phyloP scores from a whole-genome alignment of 2,888 invertebrate genomes.

The Cataglyphis altisquamis region DNA sequence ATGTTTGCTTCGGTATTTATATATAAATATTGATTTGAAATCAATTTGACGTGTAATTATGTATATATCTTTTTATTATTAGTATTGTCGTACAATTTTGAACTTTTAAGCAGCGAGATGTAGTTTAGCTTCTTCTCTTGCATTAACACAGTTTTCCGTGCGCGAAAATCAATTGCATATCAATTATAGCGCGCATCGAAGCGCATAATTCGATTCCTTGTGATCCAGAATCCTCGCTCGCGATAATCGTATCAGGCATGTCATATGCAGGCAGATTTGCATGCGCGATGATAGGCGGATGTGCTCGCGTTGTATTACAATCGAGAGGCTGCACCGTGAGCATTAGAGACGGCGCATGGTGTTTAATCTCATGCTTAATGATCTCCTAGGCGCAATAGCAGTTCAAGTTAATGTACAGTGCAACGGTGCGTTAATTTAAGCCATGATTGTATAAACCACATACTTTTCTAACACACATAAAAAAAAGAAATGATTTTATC shows the following conservation, averaged over 20 bases:
- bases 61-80: background rate
- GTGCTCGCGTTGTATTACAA: slow-evolving; percentile 66
- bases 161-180: slow-evolving; percentile 41
- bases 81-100: background rate
- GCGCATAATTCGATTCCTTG: slow-evolving; percentile 47
- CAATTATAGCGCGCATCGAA: slow-evolving; percentile 53
- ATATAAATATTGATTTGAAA: background rate
- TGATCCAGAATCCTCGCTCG: slow-evolving; percentile 59
- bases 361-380: slow-evolving; percentile 65
- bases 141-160: slow-evolving; percentile 10
- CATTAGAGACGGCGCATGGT: slow-evolving; percentile 57
- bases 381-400: slow-evolving; percentile 59
- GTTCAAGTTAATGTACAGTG: slow-evolving; percentile 27
- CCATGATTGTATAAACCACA: slow-evolving; percentile 24
- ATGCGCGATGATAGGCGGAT: slow-evolving; percentile 62
- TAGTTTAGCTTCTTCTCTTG: slow-evolving; percentile 20
- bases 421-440: slow-evolving; percentile 38
- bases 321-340: slow-evolving; percentile 67
- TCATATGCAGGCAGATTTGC: slow-evolving; percentile 70
- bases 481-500: background rate
- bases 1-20: background rate
- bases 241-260: slow-evolving; percentile 70
- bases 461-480: slow-evolving; percentile 2
- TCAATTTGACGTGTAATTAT: background rate
- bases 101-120: background rate